Percentiles rank a stretch among this genome's conserved stretches.
Conservation (phyloP, 1,140 invertebrate species). For the Drosophila micromelanica region DNA sequence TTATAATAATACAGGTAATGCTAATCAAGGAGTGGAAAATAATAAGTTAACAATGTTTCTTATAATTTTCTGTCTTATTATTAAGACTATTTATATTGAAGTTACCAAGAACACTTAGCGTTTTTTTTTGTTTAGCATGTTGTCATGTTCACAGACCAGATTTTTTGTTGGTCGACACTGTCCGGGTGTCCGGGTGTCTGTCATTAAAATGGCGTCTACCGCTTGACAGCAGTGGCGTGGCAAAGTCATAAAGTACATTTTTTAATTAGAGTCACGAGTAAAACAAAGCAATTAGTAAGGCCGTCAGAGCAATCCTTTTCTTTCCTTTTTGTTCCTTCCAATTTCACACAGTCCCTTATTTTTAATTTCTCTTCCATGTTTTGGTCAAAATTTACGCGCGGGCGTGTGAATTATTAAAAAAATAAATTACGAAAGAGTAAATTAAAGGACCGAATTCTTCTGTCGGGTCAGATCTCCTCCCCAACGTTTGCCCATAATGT, state of each 20-base stretch:
- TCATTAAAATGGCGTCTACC: constrained; percentile 46
- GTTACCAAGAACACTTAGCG: constrained; percentile 10
- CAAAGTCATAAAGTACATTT: constrained; percentile 81
- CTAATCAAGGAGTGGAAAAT: constrained; percentile 14
- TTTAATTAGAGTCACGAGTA: constrained; percentile 83
- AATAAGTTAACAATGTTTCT: constrained; percentile 29
- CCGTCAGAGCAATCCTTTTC: constrained; percentile 80
- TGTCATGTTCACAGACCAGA: constrained; percentile 17
- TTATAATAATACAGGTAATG: no score
- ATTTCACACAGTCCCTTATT: constrained; percentile 42
- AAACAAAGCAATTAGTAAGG: constrained; percentile 81
- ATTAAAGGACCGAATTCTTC: constrained; percentile 42
- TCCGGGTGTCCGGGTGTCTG: constrained; percentile 42
- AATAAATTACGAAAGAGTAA: constrained; percentile 75
- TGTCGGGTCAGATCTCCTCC: constrained; percentile 14
- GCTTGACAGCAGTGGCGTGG: constrained; percentile 20
- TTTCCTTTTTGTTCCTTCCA: constrained; percentile 12
- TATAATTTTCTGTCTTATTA: constrained; percentile 60
- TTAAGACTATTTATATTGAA: constrained; percentile 60
- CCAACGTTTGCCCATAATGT: constrained; percentile 13
- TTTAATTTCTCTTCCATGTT: constrained; percentile 76
- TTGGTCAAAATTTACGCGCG: constrained; percentile 69
- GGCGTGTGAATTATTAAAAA: constrained; percentile 77
- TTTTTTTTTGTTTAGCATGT: constrained; percentile 26
- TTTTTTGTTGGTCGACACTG: constrained; percentile 41